Evolutionary conservation across 1,140 invertebrate species (phyloP), one percentile per base, ranked within the genome.

Genomic region (Vollenhovia emeryi): DNA sequence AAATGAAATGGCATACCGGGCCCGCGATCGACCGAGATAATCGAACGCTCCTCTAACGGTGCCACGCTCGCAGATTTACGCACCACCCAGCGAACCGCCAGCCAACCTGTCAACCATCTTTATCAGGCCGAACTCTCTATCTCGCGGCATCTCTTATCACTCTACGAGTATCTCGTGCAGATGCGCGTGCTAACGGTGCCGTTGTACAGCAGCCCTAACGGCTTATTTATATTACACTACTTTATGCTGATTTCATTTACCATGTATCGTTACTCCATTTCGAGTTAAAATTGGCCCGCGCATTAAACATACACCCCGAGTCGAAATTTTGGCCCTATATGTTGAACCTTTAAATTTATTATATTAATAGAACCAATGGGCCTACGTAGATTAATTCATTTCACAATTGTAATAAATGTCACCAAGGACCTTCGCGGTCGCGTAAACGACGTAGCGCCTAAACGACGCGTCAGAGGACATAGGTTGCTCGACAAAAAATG

Each of bases 21-120:
- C 18, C 69, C 50, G 76, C 76, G 76, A 79, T 80, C 62, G 62
- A 80, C 62, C 76, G 64, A 69, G 76, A 69, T 69, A 80, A 80
- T 80, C 76, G 62, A 69, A 78, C 43, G n/a, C 13, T 43, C 36
- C 48, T 79, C 62, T 80, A 80, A 80, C 76, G 76, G 76, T 80
- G 62, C 62, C 24, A 21, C 21, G 33, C 64, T 69, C 36, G 48
- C 76, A 69, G 76, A 80, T 80, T 80, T 80, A 80, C 62, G 60
- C 55, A 78, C 48, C 76, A 57, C 33, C 33, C 76, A 55, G 11
- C 21, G 24, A 52, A 60, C 40, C 55, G 59, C 13, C 75, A 21
- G 4, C 40, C 74, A 21, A 24, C 60, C 62, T 79, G 76, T 79
- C 62, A 69, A 80, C 76, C 11, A 11, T 69, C 33, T 80, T 57